Evolutionary conservation across 2,797 vertebrate genomes (phyloP).

Genomic region (Craterocephalus amniculus): DNA sequence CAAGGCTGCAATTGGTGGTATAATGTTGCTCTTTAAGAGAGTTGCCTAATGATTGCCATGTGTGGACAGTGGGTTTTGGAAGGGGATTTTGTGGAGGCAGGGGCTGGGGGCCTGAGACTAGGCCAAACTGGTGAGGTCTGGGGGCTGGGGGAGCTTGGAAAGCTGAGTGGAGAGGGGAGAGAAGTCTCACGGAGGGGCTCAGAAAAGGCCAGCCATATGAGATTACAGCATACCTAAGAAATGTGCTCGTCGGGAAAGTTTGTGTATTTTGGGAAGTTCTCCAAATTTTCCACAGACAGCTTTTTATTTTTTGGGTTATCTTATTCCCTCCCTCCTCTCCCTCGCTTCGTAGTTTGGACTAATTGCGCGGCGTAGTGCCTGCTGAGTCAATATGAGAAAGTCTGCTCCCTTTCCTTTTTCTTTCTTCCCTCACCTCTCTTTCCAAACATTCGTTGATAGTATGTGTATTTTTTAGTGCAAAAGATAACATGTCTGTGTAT

Average conservation of each 20-base stretch:
- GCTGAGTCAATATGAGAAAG: constrained; percentile 72
- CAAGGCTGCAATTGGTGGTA: constrained; percentile 78
- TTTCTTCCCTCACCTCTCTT: constrained; percentile 61
- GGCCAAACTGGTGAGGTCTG: constrained; percentile 79
- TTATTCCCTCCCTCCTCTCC: constrained; percentile 61
- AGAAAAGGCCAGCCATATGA: constrained; percentile 83
- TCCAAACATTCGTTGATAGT: constrained; percentile 79
- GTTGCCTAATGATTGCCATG: constrained; percentile 81
- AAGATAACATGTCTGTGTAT: constrained; percentile 83
- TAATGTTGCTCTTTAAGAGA: constrained; percentile 81
- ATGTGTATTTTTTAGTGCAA: constrained; percentile 80
- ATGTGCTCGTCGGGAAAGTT: constrained; percentile 79
- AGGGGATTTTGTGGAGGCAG: constrained; percentile 73
- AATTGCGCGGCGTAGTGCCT: constrained; percentile 73
- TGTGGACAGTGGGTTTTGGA: constrained; percentile 81
- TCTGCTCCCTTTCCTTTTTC: constrained; percentile 63
- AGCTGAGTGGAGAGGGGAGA: constrained; percentile 73
- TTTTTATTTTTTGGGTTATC: constrained; percentile 82
- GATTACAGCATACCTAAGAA: constrained; percentile 85
- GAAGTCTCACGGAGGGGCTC: constrained; percentile 77
- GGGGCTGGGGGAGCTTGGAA: constrained; percentile 71
- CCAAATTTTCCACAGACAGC: constrained; percentile 82
- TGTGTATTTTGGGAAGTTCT: constrained; percentile 76
- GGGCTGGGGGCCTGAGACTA: constrained; percentile 72
- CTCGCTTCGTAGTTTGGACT: constrained; percentile 69